Evolutionary conservation across 2,113 vertebrate species (phyloP), one percentile per base, ranked within the genome.

Genomic region (Thunnus maccoyii): DNA sequence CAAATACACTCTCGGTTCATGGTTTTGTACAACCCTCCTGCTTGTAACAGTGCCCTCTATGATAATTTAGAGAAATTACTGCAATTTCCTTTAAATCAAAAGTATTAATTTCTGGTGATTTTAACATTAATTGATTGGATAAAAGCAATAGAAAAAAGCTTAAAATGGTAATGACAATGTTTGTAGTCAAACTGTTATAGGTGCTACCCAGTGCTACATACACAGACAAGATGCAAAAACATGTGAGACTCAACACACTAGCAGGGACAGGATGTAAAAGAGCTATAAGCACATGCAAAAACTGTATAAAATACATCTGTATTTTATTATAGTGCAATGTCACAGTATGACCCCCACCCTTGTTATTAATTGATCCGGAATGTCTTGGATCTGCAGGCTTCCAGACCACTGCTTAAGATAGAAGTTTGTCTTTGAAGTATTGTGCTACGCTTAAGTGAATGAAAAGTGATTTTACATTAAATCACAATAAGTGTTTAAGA

Each of bases 321-420:
- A 76, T 85, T 88, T 78, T 80, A 62, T 74, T 69, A 54, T 54
- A 76, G 41, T 44, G 73, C 77, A 68, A 51, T 52, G 73, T 89
- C 89, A 80, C 81, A 83, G 70, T 86, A 78, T 36, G 30, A 81
- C 85, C 78, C 86, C 88, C 85, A 70, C 89, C 78, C 46, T 78
- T 70, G 48, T 82, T 65, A 84, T 90, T 93, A 90, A 94, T 90
- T 91, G 87, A 85, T 94, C 88, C 89, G 92, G 78, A 93, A 92
- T 91, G 92, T 79, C 71, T 69, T 80, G 83, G 75, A 84, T 69
- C 83, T 18, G 20, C 58, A 67, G 57, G 32, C 68, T 84, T 89
- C 80, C 72, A 89, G 84, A 84, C 67, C 74, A 63, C 67, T 7
- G 17, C 69, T 51, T 10, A 51, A 81, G 82, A 84, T 65, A 85